Base-by-base conservation (phyloP, 1,140 invertebrate species). In the Tigriopus japonicus region DNA sequence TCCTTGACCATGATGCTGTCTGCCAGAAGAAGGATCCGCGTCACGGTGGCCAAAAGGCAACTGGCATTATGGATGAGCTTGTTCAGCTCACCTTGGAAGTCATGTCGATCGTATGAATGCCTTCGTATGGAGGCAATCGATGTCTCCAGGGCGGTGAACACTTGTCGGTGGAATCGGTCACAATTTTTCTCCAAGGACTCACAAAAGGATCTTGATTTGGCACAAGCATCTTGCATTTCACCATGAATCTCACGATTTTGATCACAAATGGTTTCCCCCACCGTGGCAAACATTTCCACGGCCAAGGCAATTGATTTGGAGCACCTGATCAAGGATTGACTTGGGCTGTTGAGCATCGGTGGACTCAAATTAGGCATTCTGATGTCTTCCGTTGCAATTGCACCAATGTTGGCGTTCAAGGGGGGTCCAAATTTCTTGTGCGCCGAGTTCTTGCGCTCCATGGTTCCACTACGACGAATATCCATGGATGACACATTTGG, bases 1-100 rank as follows among this genome's bases (percentile, higher is more conserved):
- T 98, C 92, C 69, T 96, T 96, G 19, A 98, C 92, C 9, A 98
- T 87, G 45, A 98, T 92, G 68, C 92, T 89, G 73, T 99, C 95
- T n/a, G 94, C 94, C 60, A 99, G 75, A 17, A 98, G 77, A n/a
- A 99, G 78, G 49, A 99, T 93, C 69, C 90, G 77, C 6, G 95
- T 98, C 63, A 99, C 89, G 41, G 91, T 89, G 23, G 87, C 87
- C 12, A 99, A 77, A 7, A 99, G 80, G 67, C 88, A 87, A 64
- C 92, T 77, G 21, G 92, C 90, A 24, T 94, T 90, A 64, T 90
- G 77, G 56, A 96, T 86, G 73, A 98, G 81, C 7, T 81, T 79
- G 28, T 35, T 35, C 28, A 35, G 9, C 9, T 35, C 28, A 35
- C 28, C 28, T 52, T 41, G 42, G 60, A 60, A 52, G 42, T 60